Evolutionary conservation across 53 echinoderm and acorn worm species (phyloP).

Genomic region (Patiria pectinifera): DNA sequence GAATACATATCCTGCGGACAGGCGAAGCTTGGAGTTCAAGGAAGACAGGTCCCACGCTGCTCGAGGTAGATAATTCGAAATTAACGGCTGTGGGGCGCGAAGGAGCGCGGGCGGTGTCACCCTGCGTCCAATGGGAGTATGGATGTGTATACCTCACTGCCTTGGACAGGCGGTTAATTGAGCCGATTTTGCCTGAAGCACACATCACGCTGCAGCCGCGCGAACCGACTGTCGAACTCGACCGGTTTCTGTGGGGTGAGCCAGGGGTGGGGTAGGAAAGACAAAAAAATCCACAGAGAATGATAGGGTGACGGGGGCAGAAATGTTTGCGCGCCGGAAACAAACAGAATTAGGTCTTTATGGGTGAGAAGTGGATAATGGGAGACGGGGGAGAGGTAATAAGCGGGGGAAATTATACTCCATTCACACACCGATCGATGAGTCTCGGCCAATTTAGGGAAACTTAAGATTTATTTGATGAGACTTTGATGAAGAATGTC

Average conservation of each 20-base stretch:
- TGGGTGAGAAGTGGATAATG: not conserved
- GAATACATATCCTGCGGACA: not conserved
- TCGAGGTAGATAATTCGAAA: conserved; percentile 24
- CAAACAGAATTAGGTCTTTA: not conserved
- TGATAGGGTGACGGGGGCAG: not conserved
- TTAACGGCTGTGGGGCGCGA: conserved; percentile 16
- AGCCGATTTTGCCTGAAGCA: conserved; percentile 23
- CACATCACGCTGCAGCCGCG: not conserved
- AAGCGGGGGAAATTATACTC: not conserved
- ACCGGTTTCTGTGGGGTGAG: not conserved
- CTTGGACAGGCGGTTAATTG: conserved; percentile 31
- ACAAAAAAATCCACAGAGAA: not conserved
- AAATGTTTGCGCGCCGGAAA: conserved; percentile 6
- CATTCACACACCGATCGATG: not conserved
- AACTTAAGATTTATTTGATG: not conserved
- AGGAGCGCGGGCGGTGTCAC: conserved; percentile 8
- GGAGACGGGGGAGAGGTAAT: not conserved
- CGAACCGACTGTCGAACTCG: not conserved
- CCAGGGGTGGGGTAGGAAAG: not conserved
- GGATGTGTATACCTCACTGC: conserved; percentile 43
- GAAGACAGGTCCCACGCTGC: not conserved
- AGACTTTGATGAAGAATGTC: not conserved
- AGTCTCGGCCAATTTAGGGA: not conserved
- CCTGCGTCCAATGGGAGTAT: conserved; percentile 24
- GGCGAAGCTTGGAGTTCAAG: not conserved